Conservation (phyloP, 1,140 invertebrate species). For the Hycleus cichorii region DNA sequence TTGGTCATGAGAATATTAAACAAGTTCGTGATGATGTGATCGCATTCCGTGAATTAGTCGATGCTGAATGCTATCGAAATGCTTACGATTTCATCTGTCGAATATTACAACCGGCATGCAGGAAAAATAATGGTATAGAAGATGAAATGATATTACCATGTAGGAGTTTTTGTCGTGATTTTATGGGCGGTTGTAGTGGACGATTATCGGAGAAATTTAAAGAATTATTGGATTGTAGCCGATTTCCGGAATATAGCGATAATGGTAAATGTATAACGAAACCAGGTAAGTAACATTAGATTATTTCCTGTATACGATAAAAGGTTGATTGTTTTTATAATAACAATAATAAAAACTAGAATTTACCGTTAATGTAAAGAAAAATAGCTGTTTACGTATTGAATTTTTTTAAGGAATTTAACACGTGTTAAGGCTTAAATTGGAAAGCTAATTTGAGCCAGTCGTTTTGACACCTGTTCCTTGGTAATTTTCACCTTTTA, state of each 20-base stretch:
- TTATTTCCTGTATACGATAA: background rate
- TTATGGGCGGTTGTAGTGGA: conserved; percentile 72
- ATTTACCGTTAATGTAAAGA: conserved; percentile 1
- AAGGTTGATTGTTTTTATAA: background rate
- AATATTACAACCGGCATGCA: conserved; percentile 71
- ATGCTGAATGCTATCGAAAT: conserved; percentile 78
- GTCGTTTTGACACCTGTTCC: background rate
- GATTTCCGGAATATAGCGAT: conserved; percentile 71
- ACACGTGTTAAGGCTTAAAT: no score
- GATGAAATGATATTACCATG: conserved; percentile 64
- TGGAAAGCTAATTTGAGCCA: no score
- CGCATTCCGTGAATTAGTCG: conserved; percentile 74
- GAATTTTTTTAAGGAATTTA: no score
- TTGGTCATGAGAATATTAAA: conserved; percentile 54
- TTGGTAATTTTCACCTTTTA: background rate
- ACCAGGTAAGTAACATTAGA: conserved; percentile 50
- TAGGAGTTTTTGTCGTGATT: conserved; percentile 75
- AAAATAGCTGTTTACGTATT: background rate
- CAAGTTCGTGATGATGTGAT: conserved; percentile 71
- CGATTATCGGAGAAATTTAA: conserved; percentile 62
- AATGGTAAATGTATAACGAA: conserved; percentile 65
- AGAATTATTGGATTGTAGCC: conserved; percentile 66
- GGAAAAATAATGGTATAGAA: conserved; percentile 36
- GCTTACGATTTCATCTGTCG: conserved; percentile 82
- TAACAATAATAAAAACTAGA: background rate